A percentile compares a stretch with the other conserved stretches of the same genome.
Conservation (phyloP, 2,797 vertebrate species). For the Nasua narica region DNA sequence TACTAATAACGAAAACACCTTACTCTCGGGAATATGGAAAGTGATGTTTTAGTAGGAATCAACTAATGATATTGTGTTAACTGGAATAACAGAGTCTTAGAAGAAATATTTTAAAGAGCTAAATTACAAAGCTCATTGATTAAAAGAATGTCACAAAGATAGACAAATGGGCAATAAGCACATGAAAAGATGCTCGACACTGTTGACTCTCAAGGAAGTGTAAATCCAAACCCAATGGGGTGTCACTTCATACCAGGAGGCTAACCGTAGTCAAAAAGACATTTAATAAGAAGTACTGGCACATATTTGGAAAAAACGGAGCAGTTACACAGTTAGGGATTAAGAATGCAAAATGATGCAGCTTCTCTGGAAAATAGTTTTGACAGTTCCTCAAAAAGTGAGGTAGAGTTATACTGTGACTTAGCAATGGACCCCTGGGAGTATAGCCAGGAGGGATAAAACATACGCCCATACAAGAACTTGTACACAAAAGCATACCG, state of each 20-base stretch:
- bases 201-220: too few species aligned
- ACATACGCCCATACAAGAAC: rapidly evolving
- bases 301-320: not conserved
- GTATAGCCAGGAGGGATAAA: not conserved
- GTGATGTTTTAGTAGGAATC: not conserved
- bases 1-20: not conserved
- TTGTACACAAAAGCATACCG: rapidly evolving
- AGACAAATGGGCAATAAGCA: not conserved
- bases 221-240: not conserved
- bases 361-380: not conserved
- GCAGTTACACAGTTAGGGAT: rapidly evolving
- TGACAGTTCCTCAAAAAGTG: not conserved
- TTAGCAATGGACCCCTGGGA: rapidly evolving
- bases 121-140: not conserved
- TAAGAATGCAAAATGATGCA: not conserved
- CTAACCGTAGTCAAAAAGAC: not conserved
- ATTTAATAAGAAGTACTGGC: not conserved
- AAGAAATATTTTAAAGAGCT: not conserved
- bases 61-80: not conserved
- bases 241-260: too few species aligned
- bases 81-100: not conserved
- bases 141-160: not conserved
- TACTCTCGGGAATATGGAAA: not conserved
- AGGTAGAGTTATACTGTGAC: not conserved
- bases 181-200: not conserved